Evolutionary conservation across 1,140 invertebrate species (phyloP), one percentile per base, ranked within the genome.

Genomic region (Diorhabda carinulata): DNA sequence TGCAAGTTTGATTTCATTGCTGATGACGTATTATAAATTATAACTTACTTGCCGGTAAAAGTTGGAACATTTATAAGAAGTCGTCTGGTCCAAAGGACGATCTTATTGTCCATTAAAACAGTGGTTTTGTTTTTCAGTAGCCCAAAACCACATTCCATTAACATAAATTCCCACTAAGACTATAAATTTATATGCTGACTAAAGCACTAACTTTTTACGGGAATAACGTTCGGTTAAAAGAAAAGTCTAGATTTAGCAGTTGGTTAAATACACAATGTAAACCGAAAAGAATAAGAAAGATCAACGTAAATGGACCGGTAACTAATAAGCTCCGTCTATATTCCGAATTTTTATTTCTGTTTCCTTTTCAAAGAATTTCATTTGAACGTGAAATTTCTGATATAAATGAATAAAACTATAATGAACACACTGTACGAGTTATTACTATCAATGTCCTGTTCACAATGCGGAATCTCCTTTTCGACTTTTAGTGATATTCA

Each of bases 101-200:
- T 76, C 76, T 77, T 77, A 77, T 75, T 77, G 76, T 75, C 76
- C 74, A 76, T 77, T 77, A 76, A 77, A 76, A 77, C 74, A 73
- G 71, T 69, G 74, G 73, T 72, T 77, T 74, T 74, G 76, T 77
- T 77, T 77, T 77, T 77, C 76, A 68, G 65, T 72, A 61, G 71
- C 69, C 72, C 70, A 64, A 71, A 68, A 77, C 76, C 72, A 66
- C 76, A 77, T 77, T 77, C 76, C 76, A 70, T 70, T 73, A 71
- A 72, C 73, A 74, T 76, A 74, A 77, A 76, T 76, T 76, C 73
- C 74, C 73, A 72, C 70, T 58, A 70, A 70, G 72, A 70, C 72
- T 76, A 76, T 77, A 77, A 77, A 77, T 77, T 77, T 72, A 64
- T 68, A 69, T 63, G 65, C 63, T 66, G 70, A 57, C 62, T 61